phyloP scores from a whole-genome alignment of 2,113 vertebrate genomes.

The Peromyscus californicus region DNA sequence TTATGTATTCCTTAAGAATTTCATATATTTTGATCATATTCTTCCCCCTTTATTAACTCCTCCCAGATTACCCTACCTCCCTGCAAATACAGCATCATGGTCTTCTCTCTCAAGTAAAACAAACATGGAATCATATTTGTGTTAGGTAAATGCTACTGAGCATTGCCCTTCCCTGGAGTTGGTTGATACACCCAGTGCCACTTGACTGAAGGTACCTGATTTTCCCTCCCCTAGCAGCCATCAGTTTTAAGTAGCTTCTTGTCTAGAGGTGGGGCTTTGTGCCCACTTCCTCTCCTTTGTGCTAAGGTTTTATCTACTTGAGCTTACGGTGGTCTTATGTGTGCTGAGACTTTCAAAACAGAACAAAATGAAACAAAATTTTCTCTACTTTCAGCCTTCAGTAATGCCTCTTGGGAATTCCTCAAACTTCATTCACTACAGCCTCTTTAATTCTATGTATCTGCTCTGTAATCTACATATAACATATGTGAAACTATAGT shows the following conservation, averaged over 20 bases:
- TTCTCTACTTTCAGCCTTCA: not conserved
- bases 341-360: not conserved
- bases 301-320: not conserved
- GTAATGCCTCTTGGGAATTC: not conserved
- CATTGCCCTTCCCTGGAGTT: not conserved
- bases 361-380: not conserved
- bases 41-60: not conserved
- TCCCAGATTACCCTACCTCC: not conserved
- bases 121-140: not conserved
- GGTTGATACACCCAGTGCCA: not conserved
- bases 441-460: too few species aligned
- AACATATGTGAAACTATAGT: not conserved
- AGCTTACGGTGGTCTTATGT: not conserved
- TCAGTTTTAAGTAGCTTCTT: not conserved
- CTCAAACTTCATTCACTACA: accelerated
- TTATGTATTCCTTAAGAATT: not conserved
- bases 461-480: not conserved
- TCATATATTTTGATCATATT: not conserved
- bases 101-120: not conserved
- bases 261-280: not conserved
- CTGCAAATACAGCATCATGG: not conserved
- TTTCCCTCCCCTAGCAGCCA: too few species aligned
- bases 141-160: not conserved
- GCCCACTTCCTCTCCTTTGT: not conserved
- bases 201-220: not conserved